Conservation (phyloP, 2,113 vertebrate species). For the Xyrauchen texanus region DNA sequence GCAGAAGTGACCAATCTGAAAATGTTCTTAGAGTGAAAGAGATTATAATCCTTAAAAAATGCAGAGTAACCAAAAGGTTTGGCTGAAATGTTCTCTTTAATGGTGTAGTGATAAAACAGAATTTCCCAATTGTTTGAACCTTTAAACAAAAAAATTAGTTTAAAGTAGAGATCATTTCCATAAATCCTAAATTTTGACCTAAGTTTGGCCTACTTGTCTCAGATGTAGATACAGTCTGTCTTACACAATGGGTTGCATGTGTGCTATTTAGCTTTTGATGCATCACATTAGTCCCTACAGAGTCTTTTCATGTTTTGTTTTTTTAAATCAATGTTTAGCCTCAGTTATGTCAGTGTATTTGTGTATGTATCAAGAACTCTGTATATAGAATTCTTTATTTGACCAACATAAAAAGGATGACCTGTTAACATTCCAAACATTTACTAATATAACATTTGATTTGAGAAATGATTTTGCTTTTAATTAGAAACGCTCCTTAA, state of each 20-base stretch:
- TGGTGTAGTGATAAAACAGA: too few species aligned
- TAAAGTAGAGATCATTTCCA: neutral
- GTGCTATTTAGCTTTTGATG: conserved; percentile 6
- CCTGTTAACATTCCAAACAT: conserved; percentile 30
- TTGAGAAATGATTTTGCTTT: conserved; percentile 22
- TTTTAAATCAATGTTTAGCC: too few species aligned
- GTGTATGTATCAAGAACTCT: conserved; percentile 32
- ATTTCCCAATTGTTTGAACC: neutral
- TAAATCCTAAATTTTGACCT: too few species aligned
- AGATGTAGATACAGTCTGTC: neutral
- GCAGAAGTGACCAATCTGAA: too few species aligned
- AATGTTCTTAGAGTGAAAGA: neutral
- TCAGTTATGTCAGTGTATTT: neutral
- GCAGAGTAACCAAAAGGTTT: neutral
- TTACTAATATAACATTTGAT: conserved; percentile 4
- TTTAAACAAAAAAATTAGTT: neutral
- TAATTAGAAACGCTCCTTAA: neutral
- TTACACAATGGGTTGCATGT: conserved; percentile 19
- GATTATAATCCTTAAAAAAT: neutral
- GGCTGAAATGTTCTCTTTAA: neutral
- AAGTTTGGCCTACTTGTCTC: neutral
- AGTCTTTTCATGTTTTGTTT: too few species aligned
- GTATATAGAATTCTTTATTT: conserved; percentile 37
- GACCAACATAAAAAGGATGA: neutral
- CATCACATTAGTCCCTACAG: conserved; percentile 13